Evolutionary conservation across 2,888 invertebrate genomes (phyloP), one percentile per base, ranked within the genome.

Genomic region (Brassicogethes aeneus): DNA sequence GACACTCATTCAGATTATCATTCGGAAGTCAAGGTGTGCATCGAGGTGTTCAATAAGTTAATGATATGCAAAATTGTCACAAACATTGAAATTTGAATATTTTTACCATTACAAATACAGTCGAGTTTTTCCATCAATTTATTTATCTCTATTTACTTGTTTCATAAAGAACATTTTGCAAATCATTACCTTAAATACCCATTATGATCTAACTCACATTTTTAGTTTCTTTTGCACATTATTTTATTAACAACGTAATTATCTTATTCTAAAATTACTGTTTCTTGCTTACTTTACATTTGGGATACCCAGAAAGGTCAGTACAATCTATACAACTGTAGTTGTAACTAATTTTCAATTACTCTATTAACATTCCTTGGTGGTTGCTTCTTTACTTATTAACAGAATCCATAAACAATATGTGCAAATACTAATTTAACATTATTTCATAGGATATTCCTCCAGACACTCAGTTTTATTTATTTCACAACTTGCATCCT

Each of bases 401-500:
- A n/a, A n/a, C n/a, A n/a, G n/a, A n/a, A n/a, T n/a, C n/a, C n/a
- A n/a, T n/a, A n/a, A n/a, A n/a, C n/a, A n/a, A n/a, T n/a, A n/a
- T n/a, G 5, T 23, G 5, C 23, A 23, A 10, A 23, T 23, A 5
- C 10, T 23, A 7, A 7, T 23, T 10, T 23, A 23, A 23, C 10
- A 23, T 23, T 7, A 23, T 35, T 16, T 35, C 12, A 34, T 62
- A 87, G 87, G 86, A 87, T 57, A 81, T 87, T 65, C 79, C 83
- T 47, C 80, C 82, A 2, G 80, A 81, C 52, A 77, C 73, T 2
- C 67, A 76, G 42, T 82, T 81, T 65, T 85, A 85, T 65, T 82
- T 86, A 76, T 82, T 86, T 54, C 81, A 80, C 70, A 81, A 85
- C 60, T 69, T 91, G 47, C 69, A 74, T 37, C 78, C 88, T 0